phyloP scores from a whole-genome alignment of 1,140 invertebrate species.

The Pseudomyrmex concolor region DNA sequence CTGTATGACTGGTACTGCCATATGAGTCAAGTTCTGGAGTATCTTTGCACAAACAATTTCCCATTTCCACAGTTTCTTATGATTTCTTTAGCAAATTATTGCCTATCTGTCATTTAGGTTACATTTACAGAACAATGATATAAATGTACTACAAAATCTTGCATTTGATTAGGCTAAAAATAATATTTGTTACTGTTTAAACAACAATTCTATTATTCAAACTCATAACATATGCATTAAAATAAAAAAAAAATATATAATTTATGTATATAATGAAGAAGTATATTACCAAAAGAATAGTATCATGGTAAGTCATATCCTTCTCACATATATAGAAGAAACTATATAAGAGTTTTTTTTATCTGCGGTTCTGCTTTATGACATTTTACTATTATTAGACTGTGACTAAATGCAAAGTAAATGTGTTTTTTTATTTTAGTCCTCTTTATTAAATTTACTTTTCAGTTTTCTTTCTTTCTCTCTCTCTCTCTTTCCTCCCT shows the following conservation, averaged over 20 bases:
- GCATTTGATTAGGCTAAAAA: constrained; percentile 60
- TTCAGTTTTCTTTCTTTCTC: not conserved
- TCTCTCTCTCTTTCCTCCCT: too few relatives aligned
- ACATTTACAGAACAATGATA: constrained; percentile 64
- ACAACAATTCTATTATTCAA: too few relatives aligned
- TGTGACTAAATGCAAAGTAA: constrained; percentile 52
- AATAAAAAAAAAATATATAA: too few relatives aligned
- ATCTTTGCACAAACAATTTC: constrained; percentile 88
- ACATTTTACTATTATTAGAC: constrained; percentile 13
- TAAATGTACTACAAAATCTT: constrained; percentile 46
- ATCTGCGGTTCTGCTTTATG: constrained; percentile 9
- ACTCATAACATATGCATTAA: too few relatives aligned
- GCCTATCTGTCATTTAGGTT: constrained; percentile 46
- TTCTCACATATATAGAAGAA: constrained; percentile 47
- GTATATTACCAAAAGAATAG: constrained; percentile 54
- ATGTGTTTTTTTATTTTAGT: not conserved
- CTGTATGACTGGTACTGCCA: constrained; percentile 77
- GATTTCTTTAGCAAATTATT: constrained; percentile 47
- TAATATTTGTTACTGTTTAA: not conserved
- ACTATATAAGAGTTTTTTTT: constrained; percentile 40
- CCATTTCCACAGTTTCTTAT: constrained; percentile 85
- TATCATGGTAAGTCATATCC: constrained; percentile 56
- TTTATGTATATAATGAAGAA: not conserved
- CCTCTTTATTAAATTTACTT: constrained; percentile 33
- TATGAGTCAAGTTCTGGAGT: constrained; percentile 83